Base-by-base conservation (phyloP, 2,888 invertebrate species). In the Seladonia tumulorum region DNA sequence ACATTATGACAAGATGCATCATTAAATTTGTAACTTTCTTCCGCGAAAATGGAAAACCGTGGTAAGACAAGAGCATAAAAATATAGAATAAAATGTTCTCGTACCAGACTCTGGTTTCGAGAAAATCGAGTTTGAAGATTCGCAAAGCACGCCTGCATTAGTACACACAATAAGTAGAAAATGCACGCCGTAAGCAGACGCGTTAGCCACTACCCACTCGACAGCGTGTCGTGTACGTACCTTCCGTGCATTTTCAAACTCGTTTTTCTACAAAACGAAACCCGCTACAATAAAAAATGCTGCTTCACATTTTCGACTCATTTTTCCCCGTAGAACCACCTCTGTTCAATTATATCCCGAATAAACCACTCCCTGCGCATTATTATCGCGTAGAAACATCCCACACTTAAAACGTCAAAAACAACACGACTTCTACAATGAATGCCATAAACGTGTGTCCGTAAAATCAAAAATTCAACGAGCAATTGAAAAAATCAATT, bases 151-250 rank as follows among this genome's bases (percentile, higher is more conserved):
- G 16, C 5, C 60, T 60, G 60, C 14, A 60, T 60, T 60, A 60
- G 60, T 60, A 60, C 60, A 25, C 60, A 25, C 60, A 60, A 60
- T 60, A 60, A 60, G 60, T 60, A 60, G 60, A 60, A 29, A 71
- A 57, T 60, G 71, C 60, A 57, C 39, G 73, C 25, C 35, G n/a
- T 60, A 25, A 60, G 25, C 25, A 60, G 60, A 60, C 60, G 5
- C 60, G 25, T 25, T 60, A 5, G n/a, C 60, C 60, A 25, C 60
- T 25, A 25, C 5, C 25, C 25, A 12, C 60, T 4, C 57, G n/a
- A 57, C 57, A 14, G 25, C 60, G 25, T 25, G 35, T 5, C 25
- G 60, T 5, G 25, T 22, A 22, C 22, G 22, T 7, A 53, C 25
- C 25, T 60, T 60, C 14, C 25, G 53, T 53, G n/a, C 5, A 25